A percentile compares a stretch with the other conserved stretches of the same genome.
phyloP scores from a whole-genome alignment of 1,140 invertebrate species.

The Cataglyphis hispanica region DNA sequence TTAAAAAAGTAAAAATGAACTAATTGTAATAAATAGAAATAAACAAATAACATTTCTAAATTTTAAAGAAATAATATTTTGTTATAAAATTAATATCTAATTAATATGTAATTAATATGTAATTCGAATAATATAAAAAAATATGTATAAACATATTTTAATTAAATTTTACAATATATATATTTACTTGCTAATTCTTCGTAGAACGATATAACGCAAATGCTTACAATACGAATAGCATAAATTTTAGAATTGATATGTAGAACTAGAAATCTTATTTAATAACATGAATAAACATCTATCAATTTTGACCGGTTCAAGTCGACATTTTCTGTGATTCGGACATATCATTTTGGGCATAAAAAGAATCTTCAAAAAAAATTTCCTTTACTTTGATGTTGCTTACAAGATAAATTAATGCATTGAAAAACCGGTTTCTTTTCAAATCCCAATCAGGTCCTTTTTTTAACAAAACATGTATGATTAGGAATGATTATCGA shows the following conservation, averaged over 20 bases:
- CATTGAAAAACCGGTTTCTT: not conserved
- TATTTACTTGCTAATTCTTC: not conserved
- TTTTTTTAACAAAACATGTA: not conserved
- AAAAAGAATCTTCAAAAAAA: not conserved
- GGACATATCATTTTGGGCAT: not conserved
- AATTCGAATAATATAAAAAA: not conserved
- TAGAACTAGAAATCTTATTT: not conserved
- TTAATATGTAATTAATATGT: too few relatives aligned
- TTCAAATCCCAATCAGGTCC: not conserved
- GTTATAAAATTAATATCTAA: not conserved
- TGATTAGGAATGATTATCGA: not conserved
- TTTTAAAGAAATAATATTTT: not conserved
- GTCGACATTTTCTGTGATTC: not conserved
- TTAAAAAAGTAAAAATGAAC: not conserved
- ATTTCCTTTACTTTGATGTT: not conserved
- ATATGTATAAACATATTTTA: not conserved
- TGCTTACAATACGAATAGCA: too few relatives aligned
- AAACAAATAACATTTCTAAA: not conserved
- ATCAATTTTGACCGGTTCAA: not conserved
- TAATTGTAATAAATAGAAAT: not conserved
- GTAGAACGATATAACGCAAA: not conserved
- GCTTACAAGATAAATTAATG: not conserved
- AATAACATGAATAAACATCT: not conserved
- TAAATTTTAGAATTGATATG: not conserved
- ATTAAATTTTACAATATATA: not conserved